Evolutionary conservation across 2,888 invertebrate species (phyloP).

Genomic region (Tinea semifulvella): DNA sequence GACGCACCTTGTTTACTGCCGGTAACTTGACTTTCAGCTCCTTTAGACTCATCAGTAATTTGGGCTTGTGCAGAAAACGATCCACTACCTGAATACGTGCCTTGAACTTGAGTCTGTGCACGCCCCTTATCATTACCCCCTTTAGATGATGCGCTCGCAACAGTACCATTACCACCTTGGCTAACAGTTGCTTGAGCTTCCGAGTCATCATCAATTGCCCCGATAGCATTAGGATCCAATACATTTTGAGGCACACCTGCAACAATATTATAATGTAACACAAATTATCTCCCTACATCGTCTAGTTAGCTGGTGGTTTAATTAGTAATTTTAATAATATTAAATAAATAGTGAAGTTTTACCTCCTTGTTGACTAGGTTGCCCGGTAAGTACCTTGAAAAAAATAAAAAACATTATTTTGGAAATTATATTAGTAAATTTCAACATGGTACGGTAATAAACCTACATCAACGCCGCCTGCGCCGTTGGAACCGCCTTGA

Average conservation of each 20-base stretch:
- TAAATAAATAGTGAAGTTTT: not conserved
- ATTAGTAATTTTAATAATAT: not conserved
- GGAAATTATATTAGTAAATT: no score
- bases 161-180: slow-evolving; percentile 69
- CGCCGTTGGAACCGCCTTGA: no score
- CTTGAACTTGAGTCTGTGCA: slow-evolving; percentile 84
- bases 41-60: slow-evolving; percentile 77
- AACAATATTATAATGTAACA: not conserved
- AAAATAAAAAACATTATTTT: no score
- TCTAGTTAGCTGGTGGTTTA: no score
- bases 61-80: slow-evolving; percentile 86
- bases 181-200: slow-evolving; percentile 75
- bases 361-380: not conserved
- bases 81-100: slow-evolving; percentile 79
- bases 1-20: slow-evolving; percentile 79
- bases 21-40: slow-evolving; percentile 73
- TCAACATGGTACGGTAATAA: no score
- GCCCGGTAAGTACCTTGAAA: not conserved
- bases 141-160: slow-evolving; percentile 79
- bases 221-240: slow-evolving; percentile 40
- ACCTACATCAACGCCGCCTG: no score
- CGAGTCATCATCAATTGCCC: slow-evolving; percentile 73
- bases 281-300: no score
- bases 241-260: slow-evolving; percentile 44
- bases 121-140: slow-evolving; percentile 78